Percentiles rank a stretch among this genome's conserved stretches.
Conservation (phyloP, 2,113 vertebrate genomes). For the Ploceus nigricollis region DNA sequence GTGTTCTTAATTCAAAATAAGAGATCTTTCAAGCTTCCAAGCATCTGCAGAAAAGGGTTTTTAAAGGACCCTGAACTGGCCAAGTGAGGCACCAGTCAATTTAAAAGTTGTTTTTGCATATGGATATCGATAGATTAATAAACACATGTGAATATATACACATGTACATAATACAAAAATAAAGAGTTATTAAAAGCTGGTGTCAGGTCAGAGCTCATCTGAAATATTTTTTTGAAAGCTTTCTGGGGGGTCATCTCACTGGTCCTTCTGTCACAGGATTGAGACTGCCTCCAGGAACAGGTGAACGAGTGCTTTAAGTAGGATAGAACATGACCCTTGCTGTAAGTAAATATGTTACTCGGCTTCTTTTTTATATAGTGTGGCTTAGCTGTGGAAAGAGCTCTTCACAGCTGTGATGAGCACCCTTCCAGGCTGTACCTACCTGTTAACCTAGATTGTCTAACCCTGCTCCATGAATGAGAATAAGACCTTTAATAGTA, state of each 20-base stretch:
- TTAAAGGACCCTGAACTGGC: not conserved
- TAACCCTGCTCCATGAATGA: not conserved
- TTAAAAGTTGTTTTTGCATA: not conserved
- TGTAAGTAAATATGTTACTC: not conserved
- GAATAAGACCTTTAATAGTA: not conserved
- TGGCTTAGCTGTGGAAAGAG: not conserved
- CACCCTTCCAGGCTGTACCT: not conserved
- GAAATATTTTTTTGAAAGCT: not conserved
- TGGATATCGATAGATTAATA: not conserved
- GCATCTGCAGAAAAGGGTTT: not conserved
- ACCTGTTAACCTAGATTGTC: not conserved
- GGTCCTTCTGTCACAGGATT: not conserved
- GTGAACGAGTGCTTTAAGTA: not conserved
- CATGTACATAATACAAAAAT: not conserved
- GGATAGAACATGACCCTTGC: not conserved
- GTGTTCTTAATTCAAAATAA: not conserved
- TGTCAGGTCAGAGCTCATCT: not conserved
- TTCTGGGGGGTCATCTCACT: not conserved
- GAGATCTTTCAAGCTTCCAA: not conserved
- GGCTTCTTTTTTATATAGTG: not conserved
- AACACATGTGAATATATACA: not conserved
- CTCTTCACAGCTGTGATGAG: not conserved
- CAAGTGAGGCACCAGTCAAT: fast-evolving
- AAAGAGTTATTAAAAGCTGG: not conserved
- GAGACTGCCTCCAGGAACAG: not conserved